Percentiles rank a stretch among this genome's conserved stretches.
Conservation (phyloP, 2,113 vertebrate species). For the Neoarius graeffei region DNA sequence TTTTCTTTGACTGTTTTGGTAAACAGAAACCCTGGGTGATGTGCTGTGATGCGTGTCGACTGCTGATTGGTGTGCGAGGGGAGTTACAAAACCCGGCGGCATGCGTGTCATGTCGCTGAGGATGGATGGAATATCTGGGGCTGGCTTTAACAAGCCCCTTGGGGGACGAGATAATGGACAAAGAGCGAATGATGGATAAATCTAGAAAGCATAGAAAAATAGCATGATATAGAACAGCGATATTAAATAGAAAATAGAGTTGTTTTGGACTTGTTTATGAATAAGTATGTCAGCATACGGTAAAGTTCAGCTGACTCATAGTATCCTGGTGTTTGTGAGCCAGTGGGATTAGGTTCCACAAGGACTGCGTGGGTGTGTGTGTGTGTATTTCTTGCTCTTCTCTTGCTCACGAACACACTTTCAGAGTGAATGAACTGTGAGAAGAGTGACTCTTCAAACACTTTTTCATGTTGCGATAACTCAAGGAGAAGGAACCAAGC, state of each 20-base stretch:
- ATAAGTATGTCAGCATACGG: background rate
- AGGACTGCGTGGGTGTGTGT: background rate
- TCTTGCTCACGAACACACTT: background rate
- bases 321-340: constrained; percentile 24
- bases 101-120: background rate
- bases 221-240: background rate
- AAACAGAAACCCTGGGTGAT: constrained; percentile 30
- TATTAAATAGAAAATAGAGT: no score
- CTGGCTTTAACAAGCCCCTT: background rate
- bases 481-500: background rate
- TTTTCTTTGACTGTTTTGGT: constrained; percentile 35
- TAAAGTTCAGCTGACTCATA: constrained; percentile 10
- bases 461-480: background rate
- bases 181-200: background rate
- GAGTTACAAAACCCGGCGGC: background rate
- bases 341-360: constrained; percentile 44
- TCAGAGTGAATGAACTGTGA: constrained; percentile 10
- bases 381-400: background rate
- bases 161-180: background rate
- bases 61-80: constrained; percentile 16
- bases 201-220: background rate
- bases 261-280: background rate
- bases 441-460: background rate
- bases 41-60: constrained; percentile 9
- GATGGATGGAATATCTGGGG: constrained; percentile 37